Evolutionary conservation across 2,113 vertebrate genomes (phyloP).

Genomic region (Carassius carassius): DNA sequence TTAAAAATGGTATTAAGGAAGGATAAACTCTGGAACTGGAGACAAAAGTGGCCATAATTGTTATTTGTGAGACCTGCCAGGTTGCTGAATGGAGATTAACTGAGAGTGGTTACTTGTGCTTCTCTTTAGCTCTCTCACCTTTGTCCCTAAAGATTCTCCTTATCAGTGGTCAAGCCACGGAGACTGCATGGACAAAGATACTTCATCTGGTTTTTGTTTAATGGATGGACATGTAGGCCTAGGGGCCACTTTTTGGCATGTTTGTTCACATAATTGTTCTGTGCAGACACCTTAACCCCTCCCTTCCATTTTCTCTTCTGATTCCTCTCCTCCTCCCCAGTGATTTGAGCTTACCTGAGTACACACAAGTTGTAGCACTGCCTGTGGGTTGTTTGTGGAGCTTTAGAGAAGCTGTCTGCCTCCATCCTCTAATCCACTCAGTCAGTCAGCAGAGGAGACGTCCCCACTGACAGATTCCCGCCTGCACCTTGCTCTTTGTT

Average conservation of each 20-base stretch:
- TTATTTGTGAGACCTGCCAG: constrained; percentile 61
- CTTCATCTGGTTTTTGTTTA: constrained; percentile 7
- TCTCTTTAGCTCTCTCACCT: constrained; percentile 7
- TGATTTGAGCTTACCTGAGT: constrained; percentile 47
- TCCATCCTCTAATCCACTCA: constrained; percentile 60
- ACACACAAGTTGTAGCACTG: constrained; percentile 43
- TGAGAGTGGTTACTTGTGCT: background rate
- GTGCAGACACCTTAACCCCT: constrained; percentile 47
- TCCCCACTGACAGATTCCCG: constrained; percentile 65
- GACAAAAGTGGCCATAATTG: constrained; percentile 53
- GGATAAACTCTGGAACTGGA: constrained; percentile 3
- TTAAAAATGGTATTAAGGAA: constrained; percentile 38
- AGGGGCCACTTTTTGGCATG: constrained; percentile 50
- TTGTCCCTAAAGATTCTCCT: background rate
- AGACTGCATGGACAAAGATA: background rate
- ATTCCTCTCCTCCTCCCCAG: constrained; percentile 21
- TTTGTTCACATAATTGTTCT: constrained; percentile 61
- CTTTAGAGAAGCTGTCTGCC: constrained; percentile 62
- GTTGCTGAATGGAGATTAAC: constrained; percentile 55
- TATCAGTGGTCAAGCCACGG: constrained; percentile 23
- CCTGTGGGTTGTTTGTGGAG: constrained; percentile 66
- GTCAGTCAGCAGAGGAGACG: constrained; percentile 64
- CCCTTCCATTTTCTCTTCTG: background rate
- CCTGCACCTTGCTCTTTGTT: constrained; percentile 39
- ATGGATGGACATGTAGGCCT: background rate